Base-by-base conservation (phyloP, 2,888 invertebrate species). In the Sinotaia quadrata region DNA sequence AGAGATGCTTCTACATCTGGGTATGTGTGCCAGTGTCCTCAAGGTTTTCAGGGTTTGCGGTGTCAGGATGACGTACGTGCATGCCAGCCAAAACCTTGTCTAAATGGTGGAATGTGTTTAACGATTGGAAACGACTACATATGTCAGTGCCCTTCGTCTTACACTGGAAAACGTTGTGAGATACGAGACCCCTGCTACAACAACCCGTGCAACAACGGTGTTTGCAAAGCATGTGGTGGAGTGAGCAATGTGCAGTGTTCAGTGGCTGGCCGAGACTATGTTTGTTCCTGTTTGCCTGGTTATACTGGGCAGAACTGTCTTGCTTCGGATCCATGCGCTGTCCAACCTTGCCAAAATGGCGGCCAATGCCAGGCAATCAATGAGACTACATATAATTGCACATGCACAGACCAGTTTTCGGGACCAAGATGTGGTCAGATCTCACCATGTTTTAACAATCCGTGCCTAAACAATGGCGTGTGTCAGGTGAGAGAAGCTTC, bases 81-180 rank as follows among this genome's bases (percentile, higher is more conserved):
- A 7, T 72, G 72, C 54, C 34, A 31, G 12, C 12, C 63, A 18
- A 34, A 31, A 24, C 52, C 63, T 10, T 71, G 71, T 34, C 51
- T 51, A 15, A 71, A 72, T 41, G 41, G 54, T 4, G 63, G 63
- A 12, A 29, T 34, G n/a, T 63, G 63, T 21, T 21, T 54, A 15
- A 7, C 54, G 5, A 31, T 29, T 5, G 54, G 54, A n/a, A 18
- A 24, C 4, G 27, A 29, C 54, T n/a, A 47, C 65, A 65, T 54
- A 34, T 84, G 84, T 49, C 56, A 65, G 34, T 84, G 84, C 63
- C 77, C 76, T 2, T 52, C 41, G 31, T 59, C 34, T 31, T 77
- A 71, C 49, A 60, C 47, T 8, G 81, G 81, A 0, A 29, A 67
- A 29, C 57, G 41, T 7, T 81, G 81, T 56, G 72, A 75, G 24